phyloP scores from a whole-genome alignment of 2,797 vertebrate species.

The Sparidentex hasta region DNA sequence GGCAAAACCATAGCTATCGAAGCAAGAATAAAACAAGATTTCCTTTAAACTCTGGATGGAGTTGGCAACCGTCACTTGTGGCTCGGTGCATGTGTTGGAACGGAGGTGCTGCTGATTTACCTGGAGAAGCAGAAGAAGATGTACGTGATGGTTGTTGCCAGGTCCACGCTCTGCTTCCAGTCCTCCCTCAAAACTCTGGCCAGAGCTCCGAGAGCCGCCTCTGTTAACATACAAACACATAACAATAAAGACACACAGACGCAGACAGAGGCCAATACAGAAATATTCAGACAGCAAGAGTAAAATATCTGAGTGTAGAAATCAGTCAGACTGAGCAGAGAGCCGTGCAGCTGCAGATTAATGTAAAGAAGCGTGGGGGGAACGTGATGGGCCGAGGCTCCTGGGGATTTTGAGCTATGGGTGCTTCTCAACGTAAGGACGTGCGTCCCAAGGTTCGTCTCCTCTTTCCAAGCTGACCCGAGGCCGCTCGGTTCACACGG shows the following conservation, averaged over 20 bases:
- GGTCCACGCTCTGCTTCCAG: conserved; percentile 95
- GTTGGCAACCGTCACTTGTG: neutral
- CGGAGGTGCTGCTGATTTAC: conserved; percentile 72
- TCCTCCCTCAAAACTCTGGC: conserved; percentile 94
- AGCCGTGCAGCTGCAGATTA: conserved; percentile 32
- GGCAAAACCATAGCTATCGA: neutral
- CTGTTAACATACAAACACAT: conserved; percentile 75
- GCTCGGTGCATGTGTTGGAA: neutral
- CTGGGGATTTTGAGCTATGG: conserved; percentile 57
- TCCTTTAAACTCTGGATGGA: neutral
- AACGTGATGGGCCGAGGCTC: conserved; percentile 38
- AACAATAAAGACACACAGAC: neutral
- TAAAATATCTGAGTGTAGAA: conserved; percentile 21
- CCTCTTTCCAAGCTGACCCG: conserved; percentile 64
- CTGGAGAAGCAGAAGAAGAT: conserved; percentile 97
- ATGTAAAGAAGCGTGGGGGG: conserved; percentile 44
- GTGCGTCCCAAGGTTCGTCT: conserved; percentile 50
- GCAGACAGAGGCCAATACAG: neutral
- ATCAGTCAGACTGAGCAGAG: conserved; percentile 9
- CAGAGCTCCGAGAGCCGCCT: conserved; percentile 91
- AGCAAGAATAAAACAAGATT: neutral
- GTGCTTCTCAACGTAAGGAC: conserved; percentile 57
- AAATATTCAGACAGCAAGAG: neutral
- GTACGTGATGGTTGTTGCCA: conserved; percentile 95
- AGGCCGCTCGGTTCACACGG: conserved; percentile 53